Percentiles rank a stretch among this genome's conserved stretches.
These are phyloP conservation scores for Hormaphis cornu DNA, from an alignment of 1,140 invertebrate species.

Conservation along the genomic window DNA sequence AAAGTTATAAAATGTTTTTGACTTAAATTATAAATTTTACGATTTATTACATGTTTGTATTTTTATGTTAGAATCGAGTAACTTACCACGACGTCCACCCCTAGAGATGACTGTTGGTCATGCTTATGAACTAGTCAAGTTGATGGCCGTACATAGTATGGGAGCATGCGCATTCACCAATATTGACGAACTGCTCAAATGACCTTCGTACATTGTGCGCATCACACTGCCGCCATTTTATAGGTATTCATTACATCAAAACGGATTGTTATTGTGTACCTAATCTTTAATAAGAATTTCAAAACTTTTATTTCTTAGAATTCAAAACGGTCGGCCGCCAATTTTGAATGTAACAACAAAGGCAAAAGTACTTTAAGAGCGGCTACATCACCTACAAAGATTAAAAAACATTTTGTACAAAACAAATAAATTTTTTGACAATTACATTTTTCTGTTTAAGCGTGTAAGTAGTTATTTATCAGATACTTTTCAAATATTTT, in stretches of 20 bases:
- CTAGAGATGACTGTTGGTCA: constrained; percentile 85
- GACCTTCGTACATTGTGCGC: constrained; percentile 26
- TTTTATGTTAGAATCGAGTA: constrained; percentile 66
- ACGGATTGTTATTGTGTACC: neutral
- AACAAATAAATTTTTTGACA: constrained; percentile 8
- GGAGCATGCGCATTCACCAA: constrained; percentile 90
- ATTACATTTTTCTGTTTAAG: constrained; percentile 23
- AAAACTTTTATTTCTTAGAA: neutral
- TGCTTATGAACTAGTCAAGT: constrained; percentile 71
- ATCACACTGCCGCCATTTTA: constrained; percentile 27
- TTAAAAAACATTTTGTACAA: constrained; percentile 11
- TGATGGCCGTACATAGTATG: constrained; percentile 81
- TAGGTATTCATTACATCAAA: neutral
- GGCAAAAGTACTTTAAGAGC: constrained; percentile 29
- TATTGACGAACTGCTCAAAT: constrained; percentile 55
- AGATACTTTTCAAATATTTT: constrained; percentile 12
- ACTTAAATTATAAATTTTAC: too few relatives aligned
- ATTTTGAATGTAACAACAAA: constrained; percentile 8
- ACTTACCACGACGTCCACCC: constrained; percentile 76
- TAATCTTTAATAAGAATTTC: neutral
- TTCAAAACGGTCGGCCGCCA: constrained; percentile 5
- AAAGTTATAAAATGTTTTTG: too few relatives aligned
- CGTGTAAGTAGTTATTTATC: constrained; percentile 28
- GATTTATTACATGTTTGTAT: neutral
- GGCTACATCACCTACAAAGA: constrained; percentile 24